Conservation (phyloP, 2,113 vertebrate genomes). For the Neolamprologus toae region DNA sequence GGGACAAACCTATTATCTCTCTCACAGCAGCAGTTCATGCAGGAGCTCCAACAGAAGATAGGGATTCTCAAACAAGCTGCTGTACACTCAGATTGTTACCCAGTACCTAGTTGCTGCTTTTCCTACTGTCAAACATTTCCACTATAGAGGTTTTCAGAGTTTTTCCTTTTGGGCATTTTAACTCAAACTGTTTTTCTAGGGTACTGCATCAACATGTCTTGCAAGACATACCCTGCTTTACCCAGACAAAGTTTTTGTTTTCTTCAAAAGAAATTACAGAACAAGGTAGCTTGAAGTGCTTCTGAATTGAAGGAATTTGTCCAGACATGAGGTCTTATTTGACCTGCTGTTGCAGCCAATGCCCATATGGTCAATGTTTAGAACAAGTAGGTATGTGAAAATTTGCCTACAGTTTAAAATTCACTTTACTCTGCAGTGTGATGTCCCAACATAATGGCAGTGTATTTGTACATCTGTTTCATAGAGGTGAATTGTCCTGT, state of each 20-base stretch:
- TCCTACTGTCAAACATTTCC: background rate
- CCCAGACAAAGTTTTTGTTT: background rate
- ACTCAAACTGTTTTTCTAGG: constrained; percentile 1
- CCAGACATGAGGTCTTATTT: background rate
- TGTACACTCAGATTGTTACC: constrained; percentile 14
- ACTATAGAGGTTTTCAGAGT: background rate
- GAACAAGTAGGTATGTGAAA: background rate
- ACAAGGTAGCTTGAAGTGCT: background rate
- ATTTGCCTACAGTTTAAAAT: background rate
- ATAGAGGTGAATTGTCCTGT: background rate
- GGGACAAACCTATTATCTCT: constrained; percentile 62
- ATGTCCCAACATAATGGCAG: background rate
- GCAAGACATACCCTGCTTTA: background rate
- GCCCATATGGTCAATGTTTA: background rate
- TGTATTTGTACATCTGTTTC: background rate
- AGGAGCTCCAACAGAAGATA: constrained; percentile 41
- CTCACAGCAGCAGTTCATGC: constrained; percentile 48
- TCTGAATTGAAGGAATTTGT: background rate
- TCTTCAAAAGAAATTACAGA: background rate
- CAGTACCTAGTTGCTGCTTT: background rate
- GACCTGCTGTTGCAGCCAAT: background rate
- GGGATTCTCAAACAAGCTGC: constrained; percentile 39
- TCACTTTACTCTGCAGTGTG: background rate
- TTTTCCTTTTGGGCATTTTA: background rate
- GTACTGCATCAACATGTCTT: background rate